A percentile compares a stretch with the other conserved stretches of the same genome.
phyloP scores from a whole-genome alignment of 92 coral and sea anemone genomes.

The Porites divaricata region DNA sequence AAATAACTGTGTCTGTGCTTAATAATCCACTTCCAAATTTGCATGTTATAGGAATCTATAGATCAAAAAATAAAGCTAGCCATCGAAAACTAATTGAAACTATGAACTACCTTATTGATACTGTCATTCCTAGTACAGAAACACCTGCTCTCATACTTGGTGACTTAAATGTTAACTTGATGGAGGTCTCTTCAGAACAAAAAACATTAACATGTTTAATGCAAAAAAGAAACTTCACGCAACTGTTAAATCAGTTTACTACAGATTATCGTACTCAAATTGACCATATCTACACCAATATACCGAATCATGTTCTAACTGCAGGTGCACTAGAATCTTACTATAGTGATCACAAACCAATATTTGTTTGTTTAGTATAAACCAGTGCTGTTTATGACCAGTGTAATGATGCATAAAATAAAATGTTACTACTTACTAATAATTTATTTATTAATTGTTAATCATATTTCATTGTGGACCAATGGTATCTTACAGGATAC shows the following conservation, averaged over 20 bases:
- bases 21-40: constrained; percentile 48
- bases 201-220: constrained; percentile 16
- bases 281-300: constrained; percentile 73
- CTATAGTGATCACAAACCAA: constrained; percentile 68
- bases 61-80: constrained; percentile 53
- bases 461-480: too few species aligned
- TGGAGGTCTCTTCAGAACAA: constrained; percentile 28
- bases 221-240: constrained; percentile 38
- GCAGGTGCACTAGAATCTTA: constrained; percentile 57
- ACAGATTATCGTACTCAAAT: constrained; percentile 60
- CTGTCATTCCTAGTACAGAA: neutral
- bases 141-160: constrained; percentile 51
- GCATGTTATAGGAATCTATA: constrained; percentile 72
- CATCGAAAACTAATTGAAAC: constrained; percentile 43
- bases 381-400: too few species aligned
- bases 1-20: constrained; percentile 49
- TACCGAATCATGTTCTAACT: constrained; percentile 31
- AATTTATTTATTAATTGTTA: too few species aligned
- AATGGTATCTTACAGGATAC: too few species aligned
- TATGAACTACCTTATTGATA: constrained; percentile 28
- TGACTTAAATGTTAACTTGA: constrained; percentile 66
- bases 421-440: too few species aligned
- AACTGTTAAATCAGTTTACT: constrained; percentile 55
- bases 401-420: too few species aligned
- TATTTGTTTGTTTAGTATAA: constrained; percentile 2